Evolutionary conservation across 2,888 invertebrate genomes (phyloP).

Genomic region (Leucoma salicis): DNA sequence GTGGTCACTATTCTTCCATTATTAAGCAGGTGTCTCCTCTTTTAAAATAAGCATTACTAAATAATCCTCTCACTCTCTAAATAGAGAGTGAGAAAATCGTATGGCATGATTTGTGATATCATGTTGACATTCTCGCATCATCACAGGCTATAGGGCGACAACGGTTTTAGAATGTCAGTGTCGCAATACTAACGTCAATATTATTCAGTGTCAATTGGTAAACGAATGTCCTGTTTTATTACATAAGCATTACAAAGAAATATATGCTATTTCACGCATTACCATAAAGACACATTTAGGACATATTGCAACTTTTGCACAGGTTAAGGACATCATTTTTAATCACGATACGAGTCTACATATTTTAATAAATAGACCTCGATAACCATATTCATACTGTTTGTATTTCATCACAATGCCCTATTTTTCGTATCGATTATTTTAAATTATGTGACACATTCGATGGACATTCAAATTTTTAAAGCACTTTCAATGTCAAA

Average conservation of each 20-base stretch:
- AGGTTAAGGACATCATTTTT: slow-evolving; percentile 11
- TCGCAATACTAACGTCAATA: slow-evolving; percentile 40
- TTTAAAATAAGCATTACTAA: too few species aligned
- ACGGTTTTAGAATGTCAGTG: slow-evolving; percentile 56
- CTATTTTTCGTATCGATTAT: neutral
- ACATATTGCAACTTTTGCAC: neutral
- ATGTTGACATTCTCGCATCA: slow-evolving; percentile 43
- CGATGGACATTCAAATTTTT: slow-evolving; percentile 10
- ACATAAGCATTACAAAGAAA: slow-evolving; percentile 9
- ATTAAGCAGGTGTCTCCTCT: too few species aligned
- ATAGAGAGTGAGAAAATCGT: too few species aligned
- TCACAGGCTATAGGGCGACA: slow-evolving; percentile 45
- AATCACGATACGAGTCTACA: neutral
- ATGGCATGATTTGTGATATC: neutral
- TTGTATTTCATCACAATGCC: neutral
- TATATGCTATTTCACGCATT: slow-evolving; percentile 1
- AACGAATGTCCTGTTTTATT: slow-evolving; percentile 30
- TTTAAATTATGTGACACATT: slow-evolving; percentile 1
- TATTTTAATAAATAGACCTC: slow-evolving; percentile 8
- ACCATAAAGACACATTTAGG: slow-evolving; percentile 1
- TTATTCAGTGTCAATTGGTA: slow-evolving; percentile 29
- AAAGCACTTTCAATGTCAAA: slow-evolving; percentile 41
- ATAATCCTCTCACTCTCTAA: too few species aligned
- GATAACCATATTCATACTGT: slow-evolving; percentile 4
- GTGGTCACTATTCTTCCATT: too few species aligned